Evolutionary conservation across 2,113 vertebrate genomes (phyloP).

Genomic region (Aphelocoma coerulescens): DNA sequence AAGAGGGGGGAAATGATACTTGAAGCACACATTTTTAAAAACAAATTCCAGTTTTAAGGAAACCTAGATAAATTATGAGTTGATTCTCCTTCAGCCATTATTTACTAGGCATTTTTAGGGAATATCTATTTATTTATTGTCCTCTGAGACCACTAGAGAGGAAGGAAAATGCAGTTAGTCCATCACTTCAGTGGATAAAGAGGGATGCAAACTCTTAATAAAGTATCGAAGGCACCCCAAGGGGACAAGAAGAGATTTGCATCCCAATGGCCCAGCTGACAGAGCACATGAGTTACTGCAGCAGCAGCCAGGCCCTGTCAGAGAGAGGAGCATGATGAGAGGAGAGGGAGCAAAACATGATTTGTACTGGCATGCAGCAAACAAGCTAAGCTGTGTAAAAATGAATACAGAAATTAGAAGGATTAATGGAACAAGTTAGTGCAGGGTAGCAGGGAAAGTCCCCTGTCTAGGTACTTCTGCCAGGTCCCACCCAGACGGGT

Average conservation of each 20-base stretch:
- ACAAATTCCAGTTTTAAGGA: not conserved
- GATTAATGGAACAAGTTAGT: constrained; percentile 63
- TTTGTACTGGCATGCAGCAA: constrained; percentile 42
- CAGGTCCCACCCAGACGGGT: constrained; percentile 50
- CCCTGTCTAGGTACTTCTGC: constrained; percentile 14
- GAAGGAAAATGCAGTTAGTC: constrained; percentile 39
- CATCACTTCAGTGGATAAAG: constrained; percentile 14
- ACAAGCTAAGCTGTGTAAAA: constrained; percentile 42
- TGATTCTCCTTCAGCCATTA: not conserved
- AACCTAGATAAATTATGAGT: not conserved
- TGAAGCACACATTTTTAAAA: not conserved
- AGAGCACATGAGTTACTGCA: constrained; percentile 11
- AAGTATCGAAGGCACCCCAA: constrained; percentile 54
- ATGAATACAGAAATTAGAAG: constrained; percentile 51
- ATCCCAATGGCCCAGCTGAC: not conserved
- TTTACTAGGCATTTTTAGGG: constrained; percentile 23
- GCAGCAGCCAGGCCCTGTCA: not conserved
- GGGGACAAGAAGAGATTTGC: constrained; percentile 51
- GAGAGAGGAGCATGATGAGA: not conserved
- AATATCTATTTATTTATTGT: constrained; percentile 49
- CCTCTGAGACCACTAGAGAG: constrained; percentile 33
- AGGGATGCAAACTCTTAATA: constrained; percentile 43
- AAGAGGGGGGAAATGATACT: not conserved
- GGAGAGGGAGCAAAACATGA: not conserved
- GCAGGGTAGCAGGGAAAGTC: constrained; percentile 59